A percentile compares a stretch with the other conserved stretches of the same genome.
These are phyloP conservation scores for Lycopodina hypogea DNA, from an alignment of 37 sponge, comb jelly and placozoan genomes.

Conservation along the genomic window DNA sequence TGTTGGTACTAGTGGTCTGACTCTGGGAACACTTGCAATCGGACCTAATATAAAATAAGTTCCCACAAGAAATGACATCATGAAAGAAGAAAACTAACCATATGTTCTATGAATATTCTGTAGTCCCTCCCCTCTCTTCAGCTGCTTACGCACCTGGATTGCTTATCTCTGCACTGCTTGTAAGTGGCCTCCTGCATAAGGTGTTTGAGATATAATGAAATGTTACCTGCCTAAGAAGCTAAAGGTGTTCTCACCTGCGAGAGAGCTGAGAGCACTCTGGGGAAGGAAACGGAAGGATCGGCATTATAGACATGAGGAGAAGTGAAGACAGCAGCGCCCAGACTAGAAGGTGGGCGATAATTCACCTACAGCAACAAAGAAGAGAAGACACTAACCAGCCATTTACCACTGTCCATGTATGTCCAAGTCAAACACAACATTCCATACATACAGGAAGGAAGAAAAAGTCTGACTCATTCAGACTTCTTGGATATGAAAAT, in stretches of 20 bases:
- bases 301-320: slow-evolving; percentile 57
- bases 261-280: background rate
- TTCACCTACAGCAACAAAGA: slow-evolving; percentile 27
- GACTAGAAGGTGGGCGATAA: slow-evolving; percentile 50
- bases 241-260: background rate
- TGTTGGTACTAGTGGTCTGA: background rate
- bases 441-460: slow-evolving; percentile 13
- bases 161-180: slow-evolving; percentile 6
- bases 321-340: slow-evolving; percentile 24
- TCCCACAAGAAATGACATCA: background rate
- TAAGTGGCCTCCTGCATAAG: background rate
- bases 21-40: slow-evolving; percentile 5
- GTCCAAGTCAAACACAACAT: background rate
- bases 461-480: background rate
- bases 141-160: slow-evolving; percentile 10
- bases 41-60: background rate
- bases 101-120: no score
- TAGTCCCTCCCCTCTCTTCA: no score
- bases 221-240: background rate
- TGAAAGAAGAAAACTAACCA: background rate
- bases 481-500: slow-evolving; percentile 8
- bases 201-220: background rate
- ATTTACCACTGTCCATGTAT: background rate
- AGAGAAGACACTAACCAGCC: background rate
- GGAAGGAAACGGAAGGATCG: slow-evolving; percentile 34